phyloP scores from a whole-genome alignment of 2,113 vertebrate genomes.

The Cacatua alba region DNA sequence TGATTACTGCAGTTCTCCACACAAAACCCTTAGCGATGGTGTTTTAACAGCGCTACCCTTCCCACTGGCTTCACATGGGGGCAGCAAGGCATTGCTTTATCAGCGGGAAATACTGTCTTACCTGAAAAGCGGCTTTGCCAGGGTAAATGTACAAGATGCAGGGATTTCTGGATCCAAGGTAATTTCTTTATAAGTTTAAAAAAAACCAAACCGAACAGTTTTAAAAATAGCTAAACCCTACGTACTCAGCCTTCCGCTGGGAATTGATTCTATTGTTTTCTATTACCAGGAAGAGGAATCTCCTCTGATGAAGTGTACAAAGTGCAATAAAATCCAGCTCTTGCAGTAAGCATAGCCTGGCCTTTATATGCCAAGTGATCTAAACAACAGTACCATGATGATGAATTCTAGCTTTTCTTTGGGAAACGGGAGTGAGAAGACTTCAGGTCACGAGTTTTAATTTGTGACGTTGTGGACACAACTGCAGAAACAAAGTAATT shows the following conservation, averaged over 20 bases:
- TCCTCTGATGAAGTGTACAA: not conserved
- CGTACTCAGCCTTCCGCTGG: not conserved
- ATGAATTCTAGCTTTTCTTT: not conserved
- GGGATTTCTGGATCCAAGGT: not conserved
- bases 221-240: not conserved
- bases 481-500: not conserved
- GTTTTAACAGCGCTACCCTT: not conserved
- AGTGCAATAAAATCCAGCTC: not conserved
- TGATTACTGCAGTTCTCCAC: not conserved
- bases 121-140: not conserved
- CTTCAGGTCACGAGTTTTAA: not conserved
- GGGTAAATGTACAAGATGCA: not conserved
- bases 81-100: conserved; percentile 38
- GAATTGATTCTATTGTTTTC: not conserved
- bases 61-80: conserved; percentile 28
- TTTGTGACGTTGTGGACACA: not conserved
- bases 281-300: not conserved
- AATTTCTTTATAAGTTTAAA: not conserved
- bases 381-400: not conserved
- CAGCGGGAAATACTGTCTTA: fast-evolving
- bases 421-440: not conserved
- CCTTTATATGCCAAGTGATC: not conserved
- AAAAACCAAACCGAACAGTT: not conserved
- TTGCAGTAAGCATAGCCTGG: not conserved
- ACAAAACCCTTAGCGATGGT: fast-evolving